Percentiles rank a stretch among this genome's conserved stretches.
These are phyloP conservation scores for Falcaria lacertinaria DNA, from an alignment of 2,888 invertebrate genomes.

Conservation along the genomic window DNA sequence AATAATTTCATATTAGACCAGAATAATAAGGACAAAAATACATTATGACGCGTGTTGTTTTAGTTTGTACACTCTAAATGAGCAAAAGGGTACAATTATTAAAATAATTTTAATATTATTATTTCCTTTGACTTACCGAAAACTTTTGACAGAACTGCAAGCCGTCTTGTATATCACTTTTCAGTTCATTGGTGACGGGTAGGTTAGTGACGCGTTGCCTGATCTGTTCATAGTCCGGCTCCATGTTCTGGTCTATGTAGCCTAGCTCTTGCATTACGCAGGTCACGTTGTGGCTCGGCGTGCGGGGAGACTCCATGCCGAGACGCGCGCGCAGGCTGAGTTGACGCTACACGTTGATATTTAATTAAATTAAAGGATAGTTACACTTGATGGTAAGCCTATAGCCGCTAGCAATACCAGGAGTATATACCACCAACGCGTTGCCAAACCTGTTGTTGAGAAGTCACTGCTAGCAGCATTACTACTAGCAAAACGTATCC, in stretches of 20 bases:
- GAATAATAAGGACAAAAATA: no score
- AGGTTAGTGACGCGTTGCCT: conserved; percentile 80
- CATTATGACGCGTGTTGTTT: no score
- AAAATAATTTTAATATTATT: no score
- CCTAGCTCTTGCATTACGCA: conserved; percentile 87
- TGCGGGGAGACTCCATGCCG: conserved; percentile 76
- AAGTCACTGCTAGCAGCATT: no score
- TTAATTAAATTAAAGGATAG: not conserved
- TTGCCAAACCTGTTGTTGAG: no score
- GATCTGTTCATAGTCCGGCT: conserved; percentile 83
- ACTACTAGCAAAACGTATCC: no score
- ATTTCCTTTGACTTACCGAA: conserved; percentile 81
- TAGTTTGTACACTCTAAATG: no score
- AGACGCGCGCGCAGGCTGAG: conserved; percentile 81
- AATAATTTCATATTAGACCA: no score
- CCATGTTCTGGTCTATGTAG: conserved; percentile 82
- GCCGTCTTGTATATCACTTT: conserved; percentile 83
- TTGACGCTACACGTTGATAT: conserved; percentile 65
- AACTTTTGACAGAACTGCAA: conserved; percentile 84
- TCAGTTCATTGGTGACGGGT: conserved; percentile 81
- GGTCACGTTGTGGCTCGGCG: conserved; percentile 80
- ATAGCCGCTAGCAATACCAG: no score
- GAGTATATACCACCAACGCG: no score
- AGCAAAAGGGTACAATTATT: no score
- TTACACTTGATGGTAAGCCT: no score